These are phyloP conservation scores for Terebella lapidaria DNA, from an alignment of 2,888 invertebrate species.

Conservation along the genomic window DNA sequence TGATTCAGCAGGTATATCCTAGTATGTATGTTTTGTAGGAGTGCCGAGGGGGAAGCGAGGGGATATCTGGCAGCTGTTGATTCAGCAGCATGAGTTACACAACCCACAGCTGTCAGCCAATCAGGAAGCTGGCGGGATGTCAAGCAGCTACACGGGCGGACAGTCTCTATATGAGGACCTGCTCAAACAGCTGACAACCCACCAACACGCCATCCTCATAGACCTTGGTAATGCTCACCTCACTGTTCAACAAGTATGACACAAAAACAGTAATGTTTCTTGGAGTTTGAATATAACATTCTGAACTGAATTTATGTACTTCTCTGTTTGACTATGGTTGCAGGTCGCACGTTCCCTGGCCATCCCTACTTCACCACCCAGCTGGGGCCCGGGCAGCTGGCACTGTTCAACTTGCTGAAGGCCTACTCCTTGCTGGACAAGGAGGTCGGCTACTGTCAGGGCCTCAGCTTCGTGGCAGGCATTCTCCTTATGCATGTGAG, in stretches of 20 bases:
- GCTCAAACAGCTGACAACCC: constrained; percentile 81
- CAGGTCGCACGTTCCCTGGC: constrained; percentile 85
- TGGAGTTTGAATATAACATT: no score
- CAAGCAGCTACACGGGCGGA: no score
- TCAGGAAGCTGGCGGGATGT: neutral
- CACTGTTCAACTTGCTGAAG: constrained; percentile 88
- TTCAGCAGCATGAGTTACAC: constrained; percentile 66
- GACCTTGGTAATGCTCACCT: constrained; percentile 76
- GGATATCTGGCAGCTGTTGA: constrained; percentile 87
- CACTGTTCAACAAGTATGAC: no score
- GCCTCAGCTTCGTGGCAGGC: constrained; percentile 91
- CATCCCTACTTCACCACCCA: constrained; percentile 90
- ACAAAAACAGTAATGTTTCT: no score
- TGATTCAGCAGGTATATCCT: no score
- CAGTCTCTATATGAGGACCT: constrained; percentile 77
- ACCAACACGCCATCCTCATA: constrained; percentile 93
- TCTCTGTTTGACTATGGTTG: no score
- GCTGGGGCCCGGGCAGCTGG: constrained; percentile 86
- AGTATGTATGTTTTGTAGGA: constrained; percentile 60
- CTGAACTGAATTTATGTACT: no score
- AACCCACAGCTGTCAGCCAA: constrained; percentile 15
- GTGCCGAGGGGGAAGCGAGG: constrained; percentile 80
- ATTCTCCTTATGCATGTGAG: constrained; percentile 86
- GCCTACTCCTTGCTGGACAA: constrained; percentile 91
- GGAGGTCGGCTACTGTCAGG: constrained; percentile 95